These are phyloP conservation scores for Podarcis cretensis DNA, from an alignment of 2,113 vertebrate genomes.

Conservation along the genomic window DNA sequence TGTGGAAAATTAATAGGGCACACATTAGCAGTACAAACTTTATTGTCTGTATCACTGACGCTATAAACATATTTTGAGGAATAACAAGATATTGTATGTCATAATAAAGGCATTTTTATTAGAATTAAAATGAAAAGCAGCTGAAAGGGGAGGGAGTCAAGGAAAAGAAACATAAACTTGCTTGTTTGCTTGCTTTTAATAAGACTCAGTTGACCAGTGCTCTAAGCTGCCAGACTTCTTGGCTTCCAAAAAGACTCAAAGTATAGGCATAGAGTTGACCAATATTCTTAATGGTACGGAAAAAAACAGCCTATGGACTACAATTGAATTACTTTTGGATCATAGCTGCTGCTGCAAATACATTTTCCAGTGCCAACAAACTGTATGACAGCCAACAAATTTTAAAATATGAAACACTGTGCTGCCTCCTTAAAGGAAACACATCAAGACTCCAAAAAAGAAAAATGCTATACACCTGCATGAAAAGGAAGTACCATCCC, in stretches of 20 bases:
- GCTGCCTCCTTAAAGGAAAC: background rate
- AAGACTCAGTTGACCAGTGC: background rate
- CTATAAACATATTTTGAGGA: conserved; percentile 44
- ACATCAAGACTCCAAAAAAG: background rate
- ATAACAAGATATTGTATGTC: conserved; percentile 42
- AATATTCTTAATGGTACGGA: background rate
- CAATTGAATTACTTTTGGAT: conserved; percentile 18
- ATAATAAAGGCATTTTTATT: conserved; percentile 64
- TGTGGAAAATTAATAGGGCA: conserved; percentile 33
- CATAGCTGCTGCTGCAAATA: background rate
- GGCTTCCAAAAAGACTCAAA: conserved; percentile 25
- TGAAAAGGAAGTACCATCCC: background rate
- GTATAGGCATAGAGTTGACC: background rate
- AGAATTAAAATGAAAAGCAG: conserved; percentile 59
- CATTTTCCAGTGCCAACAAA: background rate
- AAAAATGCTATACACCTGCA: background rate
- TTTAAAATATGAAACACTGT: accelerated
- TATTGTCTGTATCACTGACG: conserved; percentile 11
- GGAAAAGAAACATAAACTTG: conserved; percentile 10
- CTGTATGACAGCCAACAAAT: conserved; percentile 3
- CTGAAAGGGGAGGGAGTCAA: conserved; percentile 24
- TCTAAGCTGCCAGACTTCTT: background rate
- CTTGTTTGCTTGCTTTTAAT: conserved; percentile 34
- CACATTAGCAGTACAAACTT: conserved; percentile 38
- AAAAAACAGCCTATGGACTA: conserved; percentile 1